These are phyloP conservation scores for Calonectris borealis DNA, from an alignment of 2,113 vertebrate species.

Conservation along the genomic window DNA sequence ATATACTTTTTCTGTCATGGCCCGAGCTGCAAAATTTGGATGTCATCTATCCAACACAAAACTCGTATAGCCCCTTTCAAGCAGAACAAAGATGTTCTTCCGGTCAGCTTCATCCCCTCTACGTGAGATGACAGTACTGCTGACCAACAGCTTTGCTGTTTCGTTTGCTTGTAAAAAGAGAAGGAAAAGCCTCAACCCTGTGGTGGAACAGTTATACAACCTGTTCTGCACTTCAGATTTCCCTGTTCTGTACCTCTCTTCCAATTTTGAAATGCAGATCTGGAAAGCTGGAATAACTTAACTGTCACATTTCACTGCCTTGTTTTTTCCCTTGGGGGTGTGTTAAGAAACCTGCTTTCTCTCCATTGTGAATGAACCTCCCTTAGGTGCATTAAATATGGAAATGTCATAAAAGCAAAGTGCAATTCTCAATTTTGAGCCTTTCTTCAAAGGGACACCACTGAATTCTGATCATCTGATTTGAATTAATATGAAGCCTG, in stretches of 20 bases:
- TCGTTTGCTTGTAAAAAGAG: background rate
- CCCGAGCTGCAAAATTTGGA: background rate
- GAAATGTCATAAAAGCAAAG: background rate
- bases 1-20: background rate
- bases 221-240: background rate
- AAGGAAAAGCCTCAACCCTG: background rate
- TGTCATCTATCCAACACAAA: background rate
- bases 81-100: background rate
- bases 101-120: background rate
- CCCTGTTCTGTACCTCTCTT: background rate
- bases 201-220: background rate
- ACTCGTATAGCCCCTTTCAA: background rate
- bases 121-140: background rate
- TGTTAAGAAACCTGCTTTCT: background rate
- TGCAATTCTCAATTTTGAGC: background rate
- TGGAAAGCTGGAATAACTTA: background rate
- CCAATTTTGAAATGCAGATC: background rate
- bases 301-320: background rate
- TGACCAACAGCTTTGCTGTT: background rate
- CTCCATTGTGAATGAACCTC: background rate
- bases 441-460: background rate
- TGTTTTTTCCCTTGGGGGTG: background rate
- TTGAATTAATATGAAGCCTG: background rate
- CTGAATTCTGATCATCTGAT: background rate
- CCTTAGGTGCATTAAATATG: background rate